Evolutionary conservation across 30 jellyfish, hydroid and myxozoan species (phyloP), one percentile per base, ranked within the genome.

Genomic region (Rhopilema esculentum): DNA sequence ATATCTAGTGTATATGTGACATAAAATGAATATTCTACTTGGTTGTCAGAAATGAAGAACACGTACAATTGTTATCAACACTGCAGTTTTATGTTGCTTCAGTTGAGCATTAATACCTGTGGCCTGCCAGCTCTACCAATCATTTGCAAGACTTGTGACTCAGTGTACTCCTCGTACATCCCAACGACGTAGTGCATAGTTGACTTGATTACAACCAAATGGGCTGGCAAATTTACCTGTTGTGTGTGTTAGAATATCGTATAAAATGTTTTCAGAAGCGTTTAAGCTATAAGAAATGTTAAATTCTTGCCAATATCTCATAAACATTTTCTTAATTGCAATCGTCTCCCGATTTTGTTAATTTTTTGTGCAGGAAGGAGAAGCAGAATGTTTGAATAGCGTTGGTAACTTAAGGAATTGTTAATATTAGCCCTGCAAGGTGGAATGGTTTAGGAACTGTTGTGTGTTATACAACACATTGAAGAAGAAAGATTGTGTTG

Each of bases 41-140:
- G n/a, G n/a, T n/a, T n/a, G n/a, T n/a, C n/a, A n/a, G n/a, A n/a
- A n/a, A n/a, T n/a, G n/a, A n/a, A n/a, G n/a, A n/a, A n/a, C n/a
- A n/a, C n/a, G n/a, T n/a, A n/a, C n/a, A n/a, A n/a, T n/a, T n/a
- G n/a, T n/a, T n/a, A n/a, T n/a, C n/a, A n/a, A n/a, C n/a, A n/a
- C n/a, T n/a, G n/a, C n/a, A n/a, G n/a, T n/a, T n/a, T n/a, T n/a
- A 6, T 40, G 57, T 40, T 12, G 9, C 6, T 40, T 40, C 12
- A 12, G 6, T 12, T 40, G 57, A 40, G 12, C 57, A 40, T 6
- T 12, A 40, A 12, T 66, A 96, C 99, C 97, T 96, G 99, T 26
- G 99, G 99, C 67, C 99, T 85, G 0, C 99, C 99, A 22, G 99
- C 99, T 40, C 99, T 32, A 0, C 99, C 99, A 74, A 89, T 96